Conservation (phyloP, 92 coral and sea anemone genomes). For the Phenganax stokvisi region DNA sequence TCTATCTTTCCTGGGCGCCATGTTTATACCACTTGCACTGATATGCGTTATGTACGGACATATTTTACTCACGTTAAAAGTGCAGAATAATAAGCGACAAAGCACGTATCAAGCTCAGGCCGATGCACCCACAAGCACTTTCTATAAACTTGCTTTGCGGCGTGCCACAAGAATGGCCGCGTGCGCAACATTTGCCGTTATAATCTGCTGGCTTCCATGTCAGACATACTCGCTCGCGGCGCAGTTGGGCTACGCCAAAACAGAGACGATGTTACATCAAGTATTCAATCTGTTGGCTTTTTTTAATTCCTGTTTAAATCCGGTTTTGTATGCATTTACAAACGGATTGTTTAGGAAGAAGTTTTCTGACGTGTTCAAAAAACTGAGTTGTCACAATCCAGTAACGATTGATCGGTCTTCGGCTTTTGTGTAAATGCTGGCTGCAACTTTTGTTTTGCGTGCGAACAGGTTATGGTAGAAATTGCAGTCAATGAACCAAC, state of each 20-base stretch:
- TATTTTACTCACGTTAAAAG: background rate
- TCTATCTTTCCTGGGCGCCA: no score
- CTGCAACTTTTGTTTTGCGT: no score
- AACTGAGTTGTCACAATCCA: no score
- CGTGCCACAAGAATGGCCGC: no score
- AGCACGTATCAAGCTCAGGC: background rate
- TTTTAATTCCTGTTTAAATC: constrained; percentile 34
- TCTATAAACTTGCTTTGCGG: no score
- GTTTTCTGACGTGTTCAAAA: no score
- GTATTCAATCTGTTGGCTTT: constrained; percentile 31
- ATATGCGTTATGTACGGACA: background rate
- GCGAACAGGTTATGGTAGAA: no score
- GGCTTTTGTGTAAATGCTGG: no score
- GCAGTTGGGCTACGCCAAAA: constrained; percentile 15
- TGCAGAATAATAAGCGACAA: background rate
- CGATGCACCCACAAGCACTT: no score
- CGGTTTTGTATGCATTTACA: constrained; percentile 21
- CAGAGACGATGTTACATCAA: constrained; percentile 27
- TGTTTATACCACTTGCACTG: no score
- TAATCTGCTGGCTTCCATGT: constrained; percentile 36
- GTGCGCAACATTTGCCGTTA: constrained; percentile 31
- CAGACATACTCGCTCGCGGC: constrained; percentile 29
- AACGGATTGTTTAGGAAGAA: background rate
- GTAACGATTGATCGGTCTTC: no score
- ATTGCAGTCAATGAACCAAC: no score